These are phyloP conservation scores for Dolichoris vasculosae DNA, from an alignment of 1,140 invertebrate species.

Conservation along the genomic window DNA sequence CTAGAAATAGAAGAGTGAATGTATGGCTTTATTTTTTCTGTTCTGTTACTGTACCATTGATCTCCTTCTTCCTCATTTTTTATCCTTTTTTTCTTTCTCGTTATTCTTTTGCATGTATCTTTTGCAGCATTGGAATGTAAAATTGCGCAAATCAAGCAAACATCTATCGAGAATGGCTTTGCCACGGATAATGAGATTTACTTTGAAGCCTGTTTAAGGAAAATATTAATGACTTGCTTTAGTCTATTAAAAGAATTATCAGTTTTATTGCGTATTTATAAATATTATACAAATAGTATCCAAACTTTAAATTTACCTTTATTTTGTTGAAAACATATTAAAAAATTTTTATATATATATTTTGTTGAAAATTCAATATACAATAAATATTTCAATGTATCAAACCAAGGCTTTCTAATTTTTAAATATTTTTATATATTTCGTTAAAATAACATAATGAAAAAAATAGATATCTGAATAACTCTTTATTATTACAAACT, in stretches of 20 bases:
- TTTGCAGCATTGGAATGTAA: neutral
- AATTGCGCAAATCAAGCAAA: slow-evolving; percentile 13
- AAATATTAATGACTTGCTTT: neutral
- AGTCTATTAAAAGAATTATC: neutral
- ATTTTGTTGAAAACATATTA: too few relatives aligned
- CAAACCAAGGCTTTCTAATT: too few relatives aligned
- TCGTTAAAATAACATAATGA: too few relatives aligned
- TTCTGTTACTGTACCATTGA: neutral
- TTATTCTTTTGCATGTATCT: neutral
- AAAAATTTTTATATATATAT: too few relatives aligned
- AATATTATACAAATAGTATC: too few relatives aligned
- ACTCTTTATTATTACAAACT: too few relatives aligned
- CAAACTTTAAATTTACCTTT: too few relatives aligned
- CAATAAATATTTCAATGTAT: too few relatives aligned
- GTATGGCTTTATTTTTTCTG: slow-evolving; percentile 34
- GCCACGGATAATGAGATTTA: neutral
- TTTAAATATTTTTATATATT: too few relatives aligned
- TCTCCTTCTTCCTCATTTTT: neutral
- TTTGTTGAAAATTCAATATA: too few relatives aligned
- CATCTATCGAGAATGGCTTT: neutral
- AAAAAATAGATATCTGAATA: too few relatives aligned
- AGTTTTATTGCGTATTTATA: too few relatives aligned
- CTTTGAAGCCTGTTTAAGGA: slow-evolving; percentile 10
- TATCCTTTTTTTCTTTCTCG: neutral
- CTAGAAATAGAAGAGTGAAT: slow-evolving; percentile 30